Conservation (phyloP, 1,140 invertebrate species). For the Cydia pomonella region DNA sequence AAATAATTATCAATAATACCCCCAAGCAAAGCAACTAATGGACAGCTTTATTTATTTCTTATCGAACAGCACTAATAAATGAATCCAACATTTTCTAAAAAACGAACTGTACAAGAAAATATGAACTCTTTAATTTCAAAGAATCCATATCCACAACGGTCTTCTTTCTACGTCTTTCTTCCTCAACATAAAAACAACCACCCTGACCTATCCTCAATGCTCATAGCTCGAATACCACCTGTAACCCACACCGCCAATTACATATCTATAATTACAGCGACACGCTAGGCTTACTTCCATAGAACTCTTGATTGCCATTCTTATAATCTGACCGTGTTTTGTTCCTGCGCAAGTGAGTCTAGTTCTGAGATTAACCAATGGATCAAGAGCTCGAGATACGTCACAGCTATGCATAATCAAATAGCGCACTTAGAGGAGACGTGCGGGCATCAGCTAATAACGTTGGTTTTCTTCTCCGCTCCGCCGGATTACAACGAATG, state of each 20-base stretch:
- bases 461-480: too few relatives aligned
- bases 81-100: neutral
- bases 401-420: too few relatives aligned
- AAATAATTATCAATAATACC: too few relatives aligned
- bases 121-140: neutral
- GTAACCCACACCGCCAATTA: constrained; percentile 19
- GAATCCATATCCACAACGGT: neutral
- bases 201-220: constrained; percentile 13
- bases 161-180: neutral
- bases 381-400: too few relatives aligned
- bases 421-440: too few relatives aligned
- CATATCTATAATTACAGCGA: constrained; percentile 13
- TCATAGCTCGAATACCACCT: neutral
- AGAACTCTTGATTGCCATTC: constrained; percentile 29
- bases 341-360: too few relatives aligned
- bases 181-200: neutral
- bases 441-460: too few relatives aligned
- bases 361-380: too few relatives aligned
- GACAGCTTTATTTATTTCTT: too few relatives aligned
- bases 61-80: too few relatives aligned
- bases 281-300: constrained; percentile 19
- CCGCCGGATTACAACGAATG: too few relatives aligned
- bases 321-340: neutral
- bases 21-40: too few relatives aligned
- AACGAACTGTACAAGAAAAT: neutral